Base-by-base conservation (phyloP, 2,113 vertebrate genomes). In the Nesoenas mayeri region DNA sequence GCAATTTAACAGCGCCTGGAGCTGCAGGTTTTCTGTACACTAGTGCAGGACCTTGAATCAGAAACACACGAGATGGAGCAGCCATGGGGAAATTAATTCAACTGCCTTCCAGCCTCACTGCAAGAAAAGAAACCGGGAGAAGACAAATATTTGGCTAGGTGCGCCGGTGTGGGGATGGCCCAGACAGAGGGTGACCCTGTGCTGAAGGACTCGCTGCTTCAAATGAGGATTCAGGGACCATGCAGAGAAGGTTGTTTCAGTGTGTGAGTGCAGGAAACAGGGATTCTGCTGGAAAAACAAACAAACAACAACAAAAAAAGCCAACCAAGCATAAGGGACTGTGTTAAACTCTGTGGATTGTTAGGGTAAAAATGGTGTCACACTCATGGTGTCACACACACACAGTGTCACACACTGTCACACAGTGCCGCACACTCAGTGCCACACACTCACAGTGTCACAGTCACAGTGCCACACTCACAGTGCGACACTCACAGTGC, bases 221-320 rank as follows among this genome's bases (percentile, higher is more conserved):
- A 62, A 61, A 58, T 22, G 15, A 17, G 44, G 86, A 64, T 79
- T n/a, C 15, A 51, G 47, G 47, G 40, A 90, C 22, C 56, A 9
- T 8, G 72, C 38, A 51, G 77, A 61, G 44, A 25, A 36, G 53
- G 74, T 8, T 10, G 40, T 42, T 56, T 15, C 9, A 19, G 57
- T 13, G 36, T 6, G 8, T 34, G 61, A 12, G 5, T 0, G 3
- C 0, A 4, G 19, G 20, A 48, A 26, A 40, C 26, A 26, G 18
- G 36, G 22, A 70, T 48, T 28, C 18, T 10, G 28, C 28, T n/a
- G 38, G 44, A 19, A 47, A 47, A 47, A 44, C 19, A 18, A 47
- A 9, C 8, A 18, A 19, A 42, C 42, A 16, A 42, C 42, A 42
- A 42, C 42, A 42, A 42, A 15, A 42, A 42, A 38, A 38, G 38